Conservation (phyloP, 2,113 vertebrate genomes). For the Cyanoramphus novaezelandiae region DNA sequence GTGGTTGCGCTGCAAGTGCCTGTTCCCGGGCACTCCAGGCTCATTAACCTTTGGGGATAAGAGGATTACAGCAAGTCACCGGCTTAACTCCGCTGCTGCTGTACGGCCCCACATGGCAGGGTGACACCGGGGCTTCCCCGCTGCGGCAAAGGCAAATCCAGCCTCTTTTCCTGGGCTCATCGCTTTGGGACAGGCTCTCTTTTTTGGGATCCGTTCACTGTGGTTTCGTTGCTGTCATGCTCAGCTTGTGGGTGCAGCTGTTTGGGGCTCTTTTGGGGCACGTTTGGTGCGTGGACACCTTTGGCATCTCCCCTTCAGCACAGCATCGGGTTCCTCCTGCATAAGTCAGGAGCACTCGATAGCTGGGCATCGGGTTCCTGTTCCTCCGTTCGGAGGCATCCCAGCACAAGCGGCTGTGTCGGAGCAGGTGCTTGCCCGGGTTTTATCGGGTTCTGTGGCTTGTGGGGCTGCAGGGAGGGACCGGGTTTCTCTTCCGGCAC, state of each 20-base stretch:
- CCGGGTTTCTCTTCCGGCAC: neutral
- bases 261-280: neutral
- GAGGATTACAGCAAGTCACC: slow-evolving; percentile 55
- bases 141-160: neutral
- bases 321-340: neutral
- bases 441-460: neutral
- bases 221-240: accelerated
- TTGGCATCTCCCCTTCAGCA: neutral
- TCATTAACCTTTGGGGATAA: slow-evolving; percentile 49
- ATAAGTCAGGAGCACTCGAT: neutral
- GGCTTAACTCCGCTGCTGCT: slow-evolving; percentile 25
- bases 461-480: slow-evolving; percentile 20
- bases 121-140: neutral
- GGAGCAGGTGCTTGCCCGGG: neutral
- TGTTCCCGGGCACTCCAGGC: neutral
- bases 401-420: neutral
- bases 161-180: neutral
- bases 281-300: neutral
- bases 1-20: neutral
- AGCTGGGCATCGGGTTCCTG: neutral
- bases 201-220: neutral
- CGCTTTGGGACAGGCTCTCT: neutral
- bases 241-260: accelerated
- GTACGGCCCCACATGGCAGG: neutral
- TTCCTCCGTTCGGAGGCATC: accelerated